Conservation (phyloP, 2,113 vertebrate genomes). For the Ovibos moschatus region DNA sequence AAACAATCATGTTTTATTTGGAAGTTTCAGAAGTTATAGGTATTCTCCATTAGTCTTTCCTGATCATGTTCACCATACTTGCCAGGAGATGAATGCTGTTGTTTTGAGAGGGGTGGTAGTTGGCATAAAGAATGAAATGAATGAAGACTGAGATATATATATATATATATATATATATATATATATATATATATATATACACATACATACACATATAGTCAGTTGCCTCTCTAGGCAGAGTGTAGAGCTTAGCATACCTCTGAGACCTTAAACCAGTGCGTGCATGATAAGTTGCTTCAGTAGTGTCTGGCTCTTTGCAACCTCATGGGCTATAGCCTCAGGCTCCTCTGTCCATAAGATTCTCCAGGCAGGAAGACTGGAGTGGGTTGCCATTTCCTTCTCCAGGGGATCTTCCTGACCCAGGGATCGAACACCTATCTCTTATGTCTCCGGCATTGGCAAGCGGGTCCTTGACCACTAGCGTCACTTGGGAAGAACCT, state of each 20-base stretch:
- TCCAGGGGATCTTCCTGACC: not conserved
- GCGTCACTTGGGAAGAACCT: not conserved
- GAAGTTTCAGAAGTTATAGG: not conserved
- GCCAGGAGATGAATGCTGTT: not conserved
- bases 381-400: not conserved
- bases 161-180: no score
- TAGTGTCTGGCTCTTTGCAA: not conserved
- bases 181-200: no score
- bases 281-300: no score
- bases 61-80: not conserved
- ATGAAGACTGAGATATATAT: not conserved
- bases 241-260: no score
- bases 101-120: not conserved
- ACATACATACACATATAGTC: no score
- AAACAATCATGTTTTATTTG: not conserved
- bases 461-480: rapidly evolving
- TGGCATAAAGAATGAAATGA: not conserved
- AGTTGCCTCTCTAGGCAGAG: no score
- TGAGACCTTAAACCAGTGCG: no score
- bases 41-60: not conserved
- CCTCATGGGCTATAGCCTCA: not conserved
- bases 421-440: not conserved
- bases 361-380: not conserved
- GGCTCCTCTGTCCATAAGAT: not conserved
- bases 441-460: not conserved